Conservation (phyloP, 2,113 vertebrate species). For the Silurus glanis region DNA sequence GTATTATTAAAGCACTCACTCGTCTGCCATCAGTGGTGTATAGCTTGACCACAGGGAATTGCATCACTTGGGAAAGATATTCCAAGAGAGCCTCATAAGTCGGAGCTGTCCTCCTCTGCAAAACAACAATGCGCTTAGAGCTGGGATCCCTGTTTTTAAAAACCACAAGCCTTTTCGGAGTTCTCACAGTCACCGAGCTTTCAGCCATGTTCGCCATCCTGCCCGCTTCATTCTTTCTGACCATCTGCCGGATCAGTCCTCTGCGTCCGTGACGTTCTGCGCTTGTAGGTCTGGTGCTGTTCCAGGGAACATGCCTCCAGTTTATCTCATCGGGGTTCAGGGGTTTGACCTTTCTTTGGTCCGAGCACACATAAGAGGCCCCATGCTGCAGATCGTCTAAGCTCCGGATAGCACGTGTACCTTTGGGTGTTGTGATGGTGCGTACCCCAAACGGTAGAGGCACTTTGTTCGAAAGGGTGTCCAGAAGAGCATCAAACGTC, state of each 20-base stretch:
- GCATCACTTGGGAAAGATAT: constrained; percentile 83
- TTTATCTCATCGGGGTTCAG: constrained; percentile 82
- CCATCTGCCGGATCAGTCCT: constrained; percentile 45
- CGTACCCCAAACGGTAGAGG: constrained; percentile 94
- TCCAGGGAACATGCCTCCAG: constrained; percentile 83
- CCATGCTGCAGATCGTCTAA: constrained; percentile 90
- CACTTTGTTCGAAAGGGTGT: constrained; percentile 87
- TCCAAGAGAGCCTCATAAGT: constrained; percentile 86
- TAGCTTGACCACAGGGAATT: constrained; percentile 84
- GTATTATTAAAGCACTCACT: constrained; percentile 71
- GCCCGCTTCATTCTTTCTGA: constrained; percentile 59
- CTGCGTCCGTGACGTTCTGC: constrained; percentile 53
- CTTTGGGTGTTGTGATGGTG: constrained; percentile 89
- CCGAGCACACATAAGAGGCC: constrained; percentile 90
- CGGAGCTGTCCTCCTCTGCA: constrained; percentile 79
- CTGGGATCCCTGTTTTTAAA: constrained; percentile 84
- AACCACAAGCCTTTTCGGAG: constrained; percentile 81
- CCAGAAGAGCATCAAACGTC: constrained; percentile 89
- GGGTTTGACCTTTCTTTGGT: constrained; percentile 84
- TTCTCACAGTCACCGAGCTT: constrained; percentile 64
- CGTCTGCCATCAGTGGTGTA: constrained; percentile 85
- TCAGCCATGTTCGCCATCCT: constrained; percentile 60
- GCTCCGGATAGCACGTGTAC: constrained; percentile 77
- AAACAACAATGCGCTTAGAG: constrained; percentile 68
- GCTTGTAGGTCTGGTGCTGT: constrained; percentile 76